Evolutionary conservation across 2,888 invertebrate genomes (phyloP).

Genomic region (Aleiodes alternator): DNA sequence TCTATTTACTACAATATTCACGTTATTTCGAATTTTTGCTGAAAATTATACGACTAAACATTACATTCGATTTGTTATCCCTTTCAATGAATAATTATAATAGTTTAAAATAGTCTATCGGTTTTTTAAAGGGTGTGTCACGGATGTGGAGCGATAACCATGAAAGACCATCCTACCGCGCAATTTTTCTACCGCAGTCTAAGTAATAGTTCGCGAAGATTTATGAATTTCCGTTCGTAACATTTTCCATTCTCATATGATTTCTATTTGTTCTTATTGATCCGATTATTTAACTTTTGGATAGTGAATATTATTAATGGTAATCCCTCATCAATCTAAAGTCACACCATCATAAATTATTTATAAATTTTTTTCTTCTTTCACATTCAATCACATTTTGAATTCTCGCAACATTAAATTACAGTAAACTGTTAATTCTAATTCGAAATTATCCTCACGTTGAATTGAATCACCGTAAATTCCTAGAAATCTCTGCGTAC

Average conservation of each 20-base stretch:
- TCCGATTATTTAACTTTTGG: not conserved
- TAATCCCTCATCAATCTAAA: conserved; percentile 21
- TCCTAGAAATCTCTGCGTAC: not conserved
- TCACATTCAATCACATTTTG: conserved; percentile 8
- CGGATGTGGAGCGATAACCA: conserved; percentile 51
- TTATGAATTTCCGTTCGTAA: conserved; percentile 35
- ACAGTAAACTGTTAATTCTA: conserved; percentile 20
- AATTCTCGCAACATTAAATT: conserved; percentile 9
- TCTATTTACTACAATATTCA: too few relatives aligned
- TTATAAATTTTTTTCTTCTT: conserved; percentile 29
- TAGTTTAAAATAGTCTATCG: not conserved
- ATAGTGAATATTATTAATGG: not conserved
- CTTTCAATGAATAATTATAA: not conserved
- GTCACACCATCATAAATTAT: conserved; percentile 45
- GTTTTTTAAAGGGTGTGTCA: conserved; percentile 49
- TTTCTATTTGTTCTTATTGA: conserved; percentile 5
- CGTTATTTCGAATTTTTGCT: too few relatives aligned
- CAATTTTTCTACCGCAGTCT: conserved; percentile 48
- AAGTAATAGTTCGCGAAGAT: conserved; percentile 36
- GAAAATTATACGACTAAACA: too few relatives aligned
- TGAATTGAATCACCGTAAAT: conserved; percentile 16
- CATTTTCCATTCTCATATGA: conserved; percentile 30
- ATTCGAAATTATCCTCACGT: not conserved
- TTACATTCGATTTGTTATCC: not conserved
- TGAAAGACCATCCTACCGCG: conserved; percentile 53